These are phyloP conservation scores for Hirtodrosophila trivittata DNA, from an alignment of 2,888 invertebrate genomes.

Conservation along the genomic window DNA sequence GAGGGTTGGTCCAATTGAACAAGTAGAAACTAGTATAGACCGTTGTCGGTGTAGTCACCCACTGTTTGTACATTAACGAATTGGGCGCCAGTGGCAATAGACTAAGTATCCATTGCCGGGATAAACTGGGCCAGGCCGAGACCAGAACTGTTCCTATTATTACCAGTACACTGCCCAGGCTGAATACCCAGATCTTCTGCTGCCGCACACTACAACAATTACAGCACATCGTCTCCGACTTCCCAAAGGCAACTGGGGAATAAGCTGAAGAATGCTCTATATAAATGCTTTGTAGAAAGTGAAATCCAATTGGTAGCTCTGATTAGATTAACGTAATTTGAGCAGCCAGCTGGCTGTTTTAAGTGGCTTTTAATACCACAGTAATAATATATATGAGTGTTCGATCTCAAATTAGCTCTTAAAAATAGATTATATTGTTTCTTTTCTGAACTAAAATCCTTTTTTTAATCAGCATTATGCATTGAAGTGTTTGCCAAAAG, in stretches of 20 bases:
- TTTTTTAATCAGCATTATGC: no score
- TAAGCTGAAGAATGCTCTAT: not conserved
- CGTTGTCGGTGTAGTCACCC: slow-evolving; percentile 92
- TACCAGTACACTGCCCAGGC: slow-evolving; percentile 57
- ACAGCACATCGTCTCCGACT: slow-evolving; percentile 73
- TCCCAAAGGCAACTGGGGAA: slow-evolving; percentile 28
- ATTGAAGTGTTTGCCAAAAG: no score
- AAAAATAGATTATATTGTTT: no score
- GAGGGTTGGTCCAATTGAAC: slow-evolving; percentile 91
- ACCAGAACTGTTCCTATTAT: slow-evolving; percentile 69
- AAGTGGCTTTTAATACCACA: no score
- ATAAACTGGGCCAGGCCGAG: slow-evolving; percentile 76
- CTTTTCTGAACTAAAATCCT: no score
- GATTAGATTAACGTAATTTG: slow-evolving; percentile 41
- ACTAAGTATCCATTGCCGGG: slow-evolving; percentile 45
- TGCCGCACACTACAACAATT: slow-evolving; percentile 76
- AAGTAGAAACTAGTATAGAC: slow-evolving; percentile 90
- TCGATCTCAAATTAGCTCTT: no score
- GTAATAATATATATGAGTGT: no score
- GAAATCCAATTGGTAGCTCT: not conserved
- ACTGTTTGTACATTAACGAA: slow-evolving; percentile 88
- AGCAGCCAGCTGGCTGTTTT: no score
- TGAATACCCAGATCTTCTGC: slow-evolving; percentile 79
- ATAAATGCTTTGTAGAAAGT: slow-evolving; percentile 12
- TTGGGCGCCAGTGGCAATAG: slow-evolving; percentile 85